Evolutionary conservation across 2,888 invertebrate genomes (phyloP).

Genomic region (Agriotes lineatus): DNA sequence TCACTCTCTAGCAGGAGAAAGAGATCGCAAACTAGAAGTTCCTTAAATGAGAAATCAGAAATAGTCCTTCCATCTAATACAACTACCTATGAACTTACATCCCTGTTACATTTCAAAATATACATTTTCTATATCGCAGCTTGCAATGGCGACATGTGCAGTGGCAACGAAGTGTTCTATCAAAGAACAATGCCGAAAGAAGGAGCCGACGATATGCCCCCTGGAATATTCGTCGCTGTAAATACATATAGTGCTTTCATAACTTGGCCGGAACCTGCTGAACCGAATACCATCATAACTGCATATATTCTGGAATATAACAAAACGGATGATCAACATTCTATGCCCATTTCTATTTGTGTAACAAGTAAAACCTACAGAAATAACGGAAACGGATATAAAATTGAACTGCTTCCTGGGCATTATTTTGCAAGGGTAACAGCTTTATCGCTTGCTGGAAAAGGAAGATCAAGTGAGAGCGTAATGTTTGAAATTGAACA

Average conservation of each 20-base stretch:
- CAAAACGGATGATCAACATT: slow-evolving; percentile 60
- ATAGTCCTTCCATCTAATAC: slow-evolving; percentile 34
- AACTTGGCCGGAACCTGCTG: slow-evolving; percentile 71
- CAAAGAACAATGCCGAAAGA: slow-evolving; percentile 66
- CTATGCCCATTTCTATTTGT: slow-evolving; percentile 66
- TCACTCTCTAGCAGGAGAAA: background rate
- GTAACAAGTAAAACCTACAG: slow-evolving; percentile 62
- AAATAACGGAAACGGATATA: slow-evolving; percentile 52
- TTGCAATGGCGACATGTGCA: slow-evolving; percentile 71
- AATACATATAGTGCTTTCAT: slow-evolving; percentile 54
- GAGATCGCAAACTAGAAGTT: too few species aligned
- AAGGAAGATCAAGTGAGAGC: slow-evolving; percentile 62
- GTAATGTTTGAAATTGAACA: slow-evolving; percentile 49
- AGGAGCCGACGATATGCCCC: slow-evolving; percentile 64
- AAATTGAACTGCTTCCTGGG: slow-evolving; percentile 67
- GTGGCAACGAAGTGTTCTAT: slow-evolving; percentile 65
- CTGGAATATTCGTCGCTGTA: slow-evolving; percentile 49
- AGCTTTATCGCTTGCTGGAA: slow-evolving; percentile 73
- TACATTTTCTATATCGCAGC: slow-evolving; percentile 74
- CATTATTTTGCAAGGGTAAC: slow-evolving; percentile 71
- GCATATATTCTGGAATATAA: slow-evolving; percentile 73
- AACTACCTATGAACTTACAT: slow-evolving; percentile 52
- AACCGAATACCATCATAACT: slow-evolving; percentile 76
- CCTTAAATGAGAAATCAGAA: too few species aligned
- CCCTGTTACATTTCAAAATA: slow-evolving; percentile 70